These are phyloP conservation scores for Urocynchramus pylzowi DNA, from an alignment of 2,113 vertebrate species.

Conservation along the genomic window DNA sequence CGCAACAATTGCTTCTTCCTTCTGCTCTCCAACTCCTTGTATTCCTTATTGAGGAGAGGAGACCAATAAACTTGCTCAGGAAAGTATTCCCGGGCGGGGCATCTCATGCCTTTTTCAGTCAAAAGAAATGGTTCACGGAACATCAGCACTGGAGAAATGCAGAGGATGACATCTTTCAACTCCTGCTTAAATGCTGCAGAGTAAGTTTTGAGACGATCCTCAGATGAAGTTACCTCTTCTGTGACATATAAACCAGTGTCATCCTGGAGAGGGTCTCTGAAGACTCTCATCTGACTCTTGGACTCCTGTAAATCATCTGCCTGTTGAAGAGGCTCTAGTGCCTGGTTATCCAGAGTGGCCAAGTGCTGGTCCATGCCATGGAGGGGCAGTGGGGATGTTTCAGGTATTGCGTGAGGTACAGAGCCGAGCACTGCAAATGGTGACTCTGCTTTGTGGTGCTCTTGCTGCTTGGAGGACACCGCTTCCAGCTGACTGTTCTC, in stretches of 20 bases:
- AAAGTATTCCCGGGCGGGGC: conserved; percentile 94
- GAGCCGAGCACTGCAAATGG: conserved; percentile 24
- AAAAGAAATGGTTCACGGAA: conserved; percentile 92
- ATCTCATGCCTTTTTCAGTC: conserved; percentile 84
- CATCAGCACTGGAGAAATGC: conserved; percentile 90
- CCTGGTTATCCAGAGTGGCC: conserved; percentile 36
- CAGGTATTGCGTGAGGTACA: conserved; percentile 45
- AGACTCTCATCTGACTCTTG: conserved; percentile 78
- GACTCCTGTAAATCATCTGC: conserved; percentile 69
- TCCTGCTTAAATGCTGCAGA: conserved; percentile 91
- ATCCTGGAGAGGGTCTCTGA: conserved; percentile 94
- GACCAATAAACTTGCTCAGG: conserved; percentile 93
- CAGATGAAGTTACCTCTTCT: conserved; percentile 86
- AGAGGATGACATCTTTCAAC: conserved; percentile 93
- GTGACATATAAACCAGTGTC: conserved; percentile 89
- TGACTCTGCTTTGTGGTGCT: not conserved
- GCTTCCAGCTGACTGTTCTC: conserved; percentile 22
- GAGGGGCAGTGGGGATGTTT: conserved; percentile 75
- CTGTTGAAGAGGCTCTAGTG: conserved; percentile 23
- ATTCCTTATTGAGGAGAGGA: conserved; percentile 91
- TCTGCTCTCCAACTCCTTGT: conserved; percentile 87
- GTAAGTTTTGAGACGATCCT: conserved; percentile 88
- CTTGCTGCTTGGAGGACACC: conserved; percentile 40
- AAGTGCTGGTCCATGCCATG: conserved; percentile 70
- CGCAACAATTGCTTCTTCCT: conserved; percentile 90